Evolutionary conservation across 2,888 invertebrate species (phyloP), one percentile per base, ranked within the genome.

Genomic region (Perithous albicinctus): DNA sequence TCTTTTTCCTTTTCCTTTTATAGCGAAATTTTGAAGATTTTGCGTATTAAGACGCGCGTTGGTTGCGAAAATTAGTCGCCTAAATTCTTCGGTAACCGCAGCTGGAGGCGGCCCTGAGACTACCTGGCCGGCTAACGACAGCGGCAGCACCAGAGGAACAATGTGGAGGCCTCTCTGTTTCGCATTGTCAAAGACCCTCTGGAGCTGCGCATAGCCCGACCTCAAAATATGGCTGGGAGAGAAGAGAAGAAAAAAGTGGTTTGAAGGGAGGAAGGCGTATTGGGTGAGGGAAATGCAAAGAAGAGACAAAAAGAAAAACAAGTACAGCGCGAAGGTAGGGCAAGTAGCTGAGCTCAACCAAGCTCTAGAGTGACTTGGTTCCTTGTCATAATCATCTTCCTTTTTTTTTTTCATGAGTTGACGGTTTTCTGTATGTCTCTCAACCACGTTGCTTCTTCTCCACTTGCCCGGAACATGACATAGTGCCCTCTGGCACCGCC

Each of bases 111-210:
- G 67, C 75, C 75, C 63, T 80, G 73, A 63, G 51, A 67, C 54
- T 76, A 80, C 66, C 76, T 80, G 80, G 67, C 75, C 75, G 29
- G 32, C 29, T n/a, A 32, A 15, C 59, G 18, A 32, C 59, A 59
- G 18, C 35, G 23, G 35, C 59, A 59, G 18, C 32, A 59, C 64
- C 67, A 69, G 23, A 38, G 54, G 20, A 20, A 38, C 32, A 20
- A 18, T 10, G 18, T 29, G 29, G 38, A 26, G 43, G 43, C 10
- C 64, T n/a, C 23, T 64, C 43, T 38, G 43, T 20, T 54, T 23
- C 35, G 26, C 59, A 80, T 76, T 80, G 79, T 79, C 35, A 46
- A 61, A 67, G 54, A 64, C 46, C 23, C 41, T n/a, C n/a, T n/a
- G 29, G 18, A 32, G 59, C 18, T 18, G 32, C 54, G 8, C 32